A percentile compares a stretch with the other conserved stretches of the same genome.
phyloP scores from a whole-genome alignment of 2,797 vertebrate genomes.

The Orestias chungarensis region DNA sequence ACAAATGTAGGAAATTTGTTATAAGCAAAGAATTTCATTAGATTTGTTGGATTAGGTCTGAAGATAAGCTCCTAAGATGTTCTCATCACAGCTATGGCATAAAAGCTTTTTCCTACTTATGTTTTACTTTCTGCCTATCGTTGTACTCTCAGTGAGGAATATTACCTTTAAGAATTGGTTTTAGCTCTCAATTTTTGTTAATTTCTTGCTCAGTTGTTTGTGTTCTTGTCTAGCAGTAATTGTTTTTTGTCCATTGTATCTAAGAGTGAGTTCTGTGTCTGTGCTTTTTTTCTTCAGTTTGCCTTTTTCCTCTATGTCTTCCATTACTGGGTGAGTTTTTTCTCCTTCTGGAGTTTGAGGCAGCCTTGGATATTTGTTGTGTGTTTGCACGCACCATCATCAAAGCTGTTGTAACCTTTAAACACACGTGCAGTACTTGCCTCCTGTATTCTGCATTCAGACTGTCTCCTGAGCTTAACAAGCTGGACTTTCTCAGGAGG shows the following conservation, averaged over 20 bases:
- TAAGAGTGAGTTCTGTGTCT: not conserved
- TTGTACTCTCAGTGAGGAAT: not conserved
- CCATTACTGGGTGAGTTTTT: not conserved
- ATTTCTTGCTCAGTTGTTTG: not conserved
- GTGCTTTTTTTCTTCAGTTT: not conserved
- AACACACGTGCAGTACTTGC: not conserved
- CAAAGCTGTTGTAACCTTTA: not conserved
- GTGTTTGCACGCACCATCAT: slow-evolving; percentile 1
- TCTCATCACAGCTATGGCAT: not conserved
- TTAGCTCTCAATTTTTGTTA: not conserved
- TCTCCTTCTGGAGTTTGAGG: not conserved
- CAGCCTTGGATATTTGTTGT: not conserved
- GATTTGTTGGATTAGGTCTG: no score
- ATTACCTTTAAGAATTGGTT: not conserved
- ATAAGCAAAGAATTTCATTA: not conserved
- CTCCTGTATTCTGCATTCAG: not conserved
- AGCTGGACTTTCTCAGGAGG: slow-evolving; percentile 1
- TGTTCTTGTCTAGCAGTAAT: not conserved
- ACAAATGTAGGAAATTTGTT: no score
- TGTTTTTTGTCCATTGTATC: not conserved
- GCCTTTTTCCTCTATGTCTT: not conserved
- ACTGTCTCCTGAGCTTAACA: not conserved
- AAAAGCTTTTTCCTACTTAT: not conserved
- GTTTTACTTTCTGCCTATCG: not conserved
- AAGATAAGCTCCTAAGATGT: no score